Evolutionary conservation across 2,113 vertebrate species (phyloP), one percentile per base, ranked within the genome.

Genomic region (Rhadina sibilatrix): DNA sequence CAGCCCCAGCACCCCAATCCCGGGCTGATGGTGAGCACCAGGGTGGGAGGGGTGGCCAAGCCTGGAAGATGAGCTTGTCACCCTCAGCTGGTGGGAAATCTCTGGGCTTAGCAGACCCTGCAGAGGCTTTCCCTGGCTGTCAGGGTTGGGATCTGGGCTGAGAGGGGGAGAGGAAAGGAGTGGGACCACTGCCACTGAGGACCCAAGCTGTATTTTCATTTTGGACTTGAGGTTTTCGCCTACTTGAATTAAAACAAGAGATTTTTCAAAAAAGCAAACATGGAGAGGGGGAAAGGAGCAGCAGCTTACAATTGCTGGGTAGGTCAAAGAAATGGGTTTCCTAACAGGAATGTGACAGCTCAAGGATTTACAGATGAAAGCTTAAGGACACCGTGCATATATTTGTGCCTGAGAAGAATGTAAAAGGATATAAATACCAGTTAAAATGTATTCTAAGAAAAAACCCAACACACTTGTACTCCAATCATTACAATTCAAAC

Each of bases 291-390:
- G 6, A 15, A 77, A 52, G 33, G 14, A 71, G 13, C 28, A n/a
- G 63, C 71, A 70, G 65, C 15, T 54, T 47, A 33, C 46, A 56
- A 46, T 66, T 89, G 71, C 75, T 82, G 50, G 68, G 75, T 83
- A 74, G 53, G 89, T 90, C 66, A 83, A 82, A 93, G 66, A 89
- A 91, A 90, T 53, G 65, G 42, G n/a, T 84, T 93, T 95, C 57
- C 76, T 71, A 92, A 88, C 1, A 5, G 71, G 83, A 93, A 71
- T 50, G 46, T 83, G 83, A 88, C 71, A 76, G 70, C 49, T 72
- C 59, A 79, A 84, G 72, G 63, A 89, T 93, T 96, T 96, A 65
- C 64, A 96, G 72, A 81, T 92, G 92, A 93, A 94, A 90, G 86
- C 63, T 92, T 89, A 85, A 90, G 76, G 86, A 94, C 59, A 38